Base-by-base conservation (phyloP, 2,797 vertebrate species). In the Anas georgica region DNA sequence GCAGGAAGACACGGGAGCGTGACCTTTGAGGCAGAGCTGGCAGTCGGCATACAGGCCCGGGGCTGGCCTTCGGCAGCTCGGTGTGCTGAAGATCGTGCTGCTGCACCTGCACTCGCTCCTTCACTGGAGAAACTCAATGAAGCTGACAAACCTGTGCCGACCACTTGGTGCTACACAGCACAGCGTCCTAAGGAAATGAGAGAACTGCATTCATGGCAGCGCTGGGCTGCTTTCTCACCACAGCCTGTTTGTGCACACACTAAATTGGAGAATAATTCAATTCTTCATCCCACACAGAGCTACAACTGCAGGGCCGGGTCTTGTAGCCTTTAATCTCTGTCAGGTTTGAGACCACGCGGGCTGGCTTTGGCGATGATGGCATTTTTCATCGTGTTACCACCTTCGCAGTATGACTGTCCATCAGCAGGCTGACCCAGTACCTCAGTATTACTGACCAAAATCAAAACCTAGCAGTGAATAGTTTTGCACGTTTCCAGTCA, bases 11-110 rank as follows among this genome's bases (percentile, higher is more conserved):
- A 54, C 15, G 35, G 63, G 29, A 85, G 26, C 52, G 7, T 1
- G 7, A 88, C 85, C 79, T 83, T 68, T 50, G 72, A 60, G 0
- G 45, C 60, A 81, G 66, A 84, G 80, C 37, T 10, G 31, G 56
- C 11, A 18, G 33, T 7, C 39, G 54, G 77, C 0, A 0, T 4
- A 25, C 31, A 84, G 70, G 37, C 12, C 31, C 0, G 0, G 29
- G 26, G 12, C 62, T 68, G 58, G 8, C 21, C 20, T 78, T 78
- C 62, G 35, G 10, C 41, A 68, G 37, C 23, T 17, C 39, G 33
- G 68, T 17, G 37, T 43, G 69, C 62, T 76, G 10, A 63, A 43
- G 45, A 72, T 4, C 2, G 1, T 3, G 21, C n/a, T 58, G 6
- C 54, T 68, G 69, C 75, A 64, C 20, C 25, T 79, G 31, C 52